Evolutionary conservation across 2,797 vertebrate genomes (phyloP).

Genomic region (Allobates femoralis): DNA sequence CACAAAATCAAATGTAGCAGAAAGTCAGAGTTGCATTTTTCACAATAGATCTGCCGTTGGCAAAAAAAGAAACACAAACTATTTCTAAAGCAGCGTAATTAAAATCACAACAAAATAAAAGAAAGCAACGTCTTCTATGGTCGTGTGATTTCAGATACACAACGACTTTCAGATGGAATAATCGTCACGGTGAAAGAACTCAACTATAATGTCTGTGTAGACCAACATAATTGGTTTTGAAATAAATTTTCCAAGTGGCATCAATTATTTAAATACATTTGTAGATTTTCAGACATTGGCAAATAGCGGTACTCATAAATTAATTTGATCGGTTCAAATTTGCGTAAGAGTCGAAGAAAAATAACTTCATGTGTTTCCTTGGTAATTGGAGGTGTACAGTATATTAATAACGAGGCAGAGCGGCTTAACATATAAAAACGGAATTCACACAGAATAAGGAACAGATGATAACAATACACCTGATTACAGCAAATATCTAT

Average conservation of each 20-base stretch:
- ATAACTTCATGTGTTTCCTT: constrained; percentile 2
- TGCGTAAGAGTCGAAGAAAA: neutral
- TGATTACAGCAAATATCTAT: constrained; percentile 23
- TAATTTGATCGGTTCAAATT: constrained; percentile 5
- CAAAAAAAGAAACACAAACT: constrained; percentile 38
- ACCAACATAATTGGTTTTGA: constrained; percentile 52
- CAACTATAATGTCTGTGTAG: constrained; percentile 48
- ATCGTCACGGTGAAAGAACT: constrained; percentile 31
- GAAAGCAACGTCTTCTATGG: constrained; percentile 49
- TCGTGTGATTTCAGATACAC: constrained; percentile 32
- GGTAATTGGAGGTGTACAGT: neutral
- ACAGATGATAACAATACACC: constrained; percentile 13
- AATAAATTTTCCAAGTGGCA: constrained; percentile 40
- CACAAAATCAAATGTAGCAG: constrained; percentile 54
- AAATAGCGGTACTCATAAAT: constrained; percentile 6
- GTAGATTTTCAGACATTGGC: constrained; percentile 30
- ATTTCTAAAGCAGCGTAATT: constrained; percentile 57
- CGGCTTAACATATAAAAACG: neutral
- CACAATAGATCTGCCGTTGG: constrained; percentile 52
- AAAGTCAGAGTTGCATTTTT: constrained; percentile 53
- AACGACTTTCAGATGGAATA: constrained; percentile 43
- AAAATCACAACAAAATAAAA: constrained; percentile 60
- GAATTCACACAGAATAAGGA: neutral
- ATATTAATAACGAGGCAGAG: neutral
- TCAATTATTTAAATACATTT: constrained; percentile 55